A percentile compares a stretch with the other conserved stretches of the same genome.
Evolutionary conservation across 2,888 invertebrate species (phyloP).

Genomic region (Germaria angustata): DNA sequence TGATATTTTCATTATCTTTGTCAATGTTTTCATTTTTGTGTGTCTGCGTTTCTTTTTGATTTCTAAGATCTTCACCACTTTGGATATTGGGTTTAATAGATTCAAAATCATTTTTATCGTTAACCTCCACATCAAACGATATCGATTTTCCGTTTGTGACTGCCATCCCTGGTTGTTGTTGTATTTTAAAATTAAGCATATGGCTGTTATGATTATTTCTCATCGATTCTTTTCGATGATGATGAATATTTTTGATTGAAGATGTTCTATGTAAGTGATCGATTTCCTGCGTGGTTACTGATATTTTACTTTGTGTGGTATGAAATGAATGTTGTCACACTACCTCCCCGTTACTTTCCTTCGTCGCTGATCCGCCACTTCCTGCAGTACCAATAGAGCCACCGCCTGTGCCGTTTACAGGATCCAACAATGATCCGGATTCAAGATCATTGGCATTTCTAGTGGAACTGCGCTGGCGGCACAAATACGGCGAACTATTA

Average conservation of each 20-base stretch:
- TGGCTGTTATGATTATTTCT: slow-evolving; percentile 53
- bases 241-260: slow-evolving; percentile 61
- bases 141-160: slow-evolving; percentile 48
- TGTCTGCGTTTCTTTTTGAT: slow-evolving; percentile 15
- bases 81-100: slow-evolving; percentile 29
- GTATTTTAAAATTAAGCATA: slow-evolving; percentile 3
- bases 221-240: slow-evolving; percentile 46
- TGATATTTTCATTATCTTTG: slow-evolving; percentile 34
- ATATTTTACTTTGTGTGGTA: slow-evolving; percentile 57
- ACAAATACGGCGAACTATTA: slow-evolving; percentile 89
- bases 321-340: slow-evolving; percentile 78
- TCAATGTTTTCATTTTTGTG: neutral
- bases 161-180: slow-evolving; percentile 50
- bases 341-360: slow-evolving; percentile 73
- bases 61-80: slow-evolving; percentile 20
- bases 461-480: slow-evolving; percentile 88
- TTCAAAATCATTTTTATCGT: slow-evolving; percentile 25
- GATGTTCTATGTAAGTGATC: slow-evolving; percentile 52
- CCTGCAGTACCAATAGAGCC: slow-evolving; percentile 59
- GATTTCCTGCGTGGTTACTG: slow-evolving; percentile 41
- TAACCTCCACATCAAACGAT: slow-evolving; percentile 36
- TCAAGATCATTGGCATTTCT: slow-evolving; percentile 80
- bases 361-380: slow-evolving; percentile 33
- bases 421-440: slow-evolving; percentile 78
- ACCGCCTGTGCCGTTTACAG: slow-evolving; percentile 71